Base-by-base conservation (phyloP, 1,140 invertebrate species). In the Venustaconcha ellipsiformis region DNA sequence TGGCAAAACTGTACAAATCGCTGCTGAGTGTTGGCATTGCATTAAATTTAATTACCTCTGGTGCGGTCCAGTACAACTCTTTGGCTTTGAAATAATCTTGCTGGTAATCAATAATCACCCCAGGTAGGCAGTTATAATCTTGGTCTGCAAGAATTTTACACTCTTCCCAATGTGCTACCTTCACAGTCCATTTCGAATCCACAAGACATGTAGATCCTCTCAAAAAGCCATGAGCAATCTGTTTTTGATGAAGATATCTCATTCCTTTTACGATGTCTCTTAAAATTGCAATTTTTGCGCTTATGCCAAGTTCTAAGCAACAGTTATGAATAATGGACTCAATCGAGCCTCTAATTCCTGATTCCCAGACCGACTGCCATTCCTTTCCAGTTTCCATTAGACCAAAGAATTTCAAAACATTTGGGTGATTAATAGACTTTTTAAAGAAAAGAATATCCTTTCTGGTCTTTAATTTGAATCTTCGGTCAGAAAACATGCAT, bases 131-230 rank as follows among this genome's bases (percentile, higher is more conserved):
- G 15, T 63, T 14, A n/a, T 26, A 12, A 20, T 65, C 11, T 57
- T 26, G 57, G 55, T 56, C n/a, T 15, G n/a, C 55, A 5, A 48
- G 14, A 37, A 67, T 48, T 48, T n/a, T 18, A 26, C 20, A 76
- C 58, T 83, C 81, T 59, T 80, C 80, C 86, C 86, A 87, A 15
- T 79, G 79, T 0, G 81, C 72, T 23, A 88, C 76, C 72, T 83
- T 84, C 14, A 88, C 80, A 0, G 79, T 82, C 87, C 87, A 88
- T 20, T 76, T 68, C 14, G 70, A 70, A 74, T 88, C 87, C n/a
- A 88, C 71, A 26, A 85, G 57, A 65, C 86, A 87, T 67, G 72
- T 80, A 18, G 71, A 68, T 13, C 80, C 80, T 11, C 64, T 78
- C 23, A 88, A 82, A 62, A 72, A 23, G 12, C 87, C 87, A 74